A percentile compares a stretch with the other conserved stretches of the same genome.
phyloP scores from a whole-genome alignment of 2,888 invertebrate species.

The Nephrocerus scutellatus region DNA sequence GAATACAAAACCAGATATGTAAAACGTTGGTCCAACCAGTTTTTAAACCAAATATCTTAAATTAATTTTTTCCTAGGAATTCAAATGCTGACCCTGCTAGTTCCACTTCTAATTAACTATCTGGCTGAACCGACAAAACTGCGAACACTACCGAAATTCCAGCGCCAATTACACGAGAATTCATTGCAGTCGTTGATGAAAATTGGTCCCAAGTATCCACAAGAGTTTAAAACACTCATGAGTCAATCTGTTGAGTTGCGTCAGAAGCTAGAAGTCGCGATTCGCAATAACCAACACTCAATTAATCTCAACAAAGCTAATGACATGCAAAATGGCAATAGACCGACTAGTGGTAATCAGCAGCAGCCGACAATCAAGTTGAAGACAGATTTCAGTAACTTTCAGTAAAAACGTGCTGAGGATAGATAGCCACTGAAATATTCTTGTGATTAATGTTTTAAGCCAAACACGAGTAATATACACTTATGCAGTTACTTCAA shows the following conservation, averaged over 20 bases:
- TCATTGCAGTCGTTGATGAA: conserved; percentile 84
- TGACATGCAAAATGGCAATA: conserved; percentile 47
- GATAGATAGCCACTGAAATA: too few species aligned
- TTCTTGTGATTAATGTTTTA: too few species aligned
- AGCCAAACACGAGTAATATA: too few species aligned
- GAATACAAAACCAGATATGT: conserved; percentile 3
- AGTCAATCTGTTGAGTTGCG: conserved; percentile 73
- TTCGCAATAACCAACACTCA: conserved; percentile 64
- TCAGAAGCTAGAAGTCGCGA: conserved; percentile 75
- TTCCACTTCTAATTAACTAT: conserved; percentile 84
- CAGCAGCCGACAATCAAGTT: conserved; percentile 75
- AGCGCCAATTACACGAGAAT: conserved; percentile 73
- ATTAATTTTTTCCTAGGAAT: conserved; percentile 57
- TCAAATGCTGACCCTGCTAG: conserved; percentile 80
- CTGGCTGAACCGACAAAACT: conserved; percentile 63
- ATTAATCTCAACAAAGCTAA: conserved; percentile 49
- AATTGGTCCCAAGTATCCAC: conserved; percentile 87
- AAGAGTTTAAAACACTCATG: conserved; percentile 90
- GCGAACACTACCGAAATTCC: conserved; percentile 56
- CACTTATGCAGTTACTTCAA: too few species aligned
- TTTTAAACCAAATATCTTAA: background rate
- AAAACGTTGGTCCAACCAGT: conserved; percentile 1
- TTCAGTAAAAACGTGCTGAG: conserved; percentile 53
- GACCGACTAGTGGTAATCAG: conserved; percentile 38
- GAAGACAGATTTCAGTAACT: conserved; percentile 93